phyloP scores from a whole-genome alignment of 1,140 invertebrate species.

The Parasteatoda tepidariorum region DNA sequence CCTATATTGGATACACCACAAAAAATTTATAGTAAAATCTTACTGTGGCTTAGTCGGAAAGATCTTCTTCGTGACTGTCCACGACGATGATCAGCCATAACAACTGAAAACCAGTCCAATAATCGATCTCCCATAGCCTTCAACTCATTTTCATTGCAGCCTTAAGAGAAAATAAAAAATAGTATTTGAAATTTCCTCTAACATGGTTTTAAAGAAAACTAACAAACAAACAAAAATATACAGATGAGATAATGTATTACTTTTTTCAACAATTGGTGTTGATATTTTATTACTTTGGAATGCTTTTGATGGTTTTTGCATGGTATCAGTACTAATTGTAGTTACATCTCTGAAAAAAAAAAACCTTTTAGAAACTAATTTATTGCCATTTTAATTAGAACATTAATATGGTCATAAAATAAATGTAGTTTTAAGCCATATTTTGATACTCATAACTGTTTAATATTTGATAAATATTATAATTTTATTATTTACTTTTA shows the following conservation, averaged over 20 bases:
- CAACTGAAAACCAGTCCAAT: conserved; percentile 93
- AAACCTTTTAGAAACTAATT: too few species aligned
- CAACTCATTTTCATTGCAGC: conserved; percentile 78
- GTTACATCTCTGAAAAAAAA: conserved; percentile 37
- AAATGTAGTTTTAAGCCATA: too few species aligned
- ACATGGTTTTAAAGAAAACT: too few species aligned
- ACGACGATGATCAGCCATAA: conserved; percentile 83
- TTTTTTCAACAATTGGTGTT: conserved; percentile 49
- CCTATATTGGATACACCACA: too few species aligned
- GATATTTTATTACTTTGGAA: conserved; percentile 18
- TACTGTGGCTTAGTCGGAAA: conserved; percentile 58
- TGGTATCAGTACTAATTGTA: conserved; percentile 37
- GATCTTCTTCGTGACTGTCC: conserved; percentile 63
- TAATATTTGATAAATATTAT: too few species aligned
- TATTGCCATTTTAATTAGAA: too few species aligned
- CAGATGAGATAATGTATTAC: background rate
- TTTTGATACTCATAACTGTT: too few species aligned
- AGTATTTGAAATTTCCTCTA: too few species aligned
- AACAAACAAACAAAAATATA: background rate
- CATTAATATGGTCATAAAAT: too few species aligned
- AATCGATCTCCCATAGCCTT: conserved; percentile 89
- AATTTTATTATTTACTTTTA: too few species aligned
- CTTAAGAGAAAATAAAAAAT: conserved; percentile 63
- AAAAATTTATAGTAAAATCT: too few species aligned
- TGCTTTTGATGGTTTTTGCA: conserved; percentile 34